Base-by-base conservation (phyloP, 2,888 invertebrate species). In the Myopa tessellatipennis region DNA sequence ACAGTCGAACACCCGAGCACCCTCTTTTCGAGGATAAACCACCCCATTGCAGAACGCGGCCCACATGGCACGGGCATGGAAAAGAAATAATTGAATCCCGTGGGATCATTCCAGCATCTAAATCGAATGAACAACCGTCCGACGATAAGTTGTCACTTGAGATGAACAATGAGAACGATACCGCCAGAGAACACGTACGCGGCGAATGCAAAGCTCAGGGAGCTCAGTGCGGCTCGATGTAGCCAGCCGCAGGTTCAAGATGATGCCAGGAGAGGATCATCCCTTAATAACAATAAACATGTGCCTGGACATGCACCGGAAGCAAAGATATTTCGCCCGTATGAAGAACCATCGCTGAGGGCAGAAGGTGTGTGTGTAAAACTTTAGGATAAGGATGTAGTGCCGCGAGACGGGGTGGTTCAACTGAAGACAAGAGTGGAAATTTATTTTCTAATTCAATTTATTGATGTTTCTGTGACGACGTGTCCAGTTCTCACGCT, bases 401-500 rank as follows among this genome's bases (percentile, higher is more conserved):
- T 45, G 45, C 10, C 3, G 55, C 3, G 34, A 12, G 2, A 26
- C 7, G 70, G 55, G 0, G 70, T n/a, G 34, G 38, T 67, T 67
- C 36, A 36, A 34, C 4, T 67, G 26, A 14, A n/a, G 55, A 52
- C n/a, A 26, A 72, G 34, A 36, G 55, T 67, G 58, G 67, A 50
- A 50, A 40, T 55, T 68, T 68, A 74, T 67, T 74, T 69, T 61
- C 38, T 75, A 75, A 75, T 69, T 75, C 34, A 75, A 75, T 75
- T 69, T 75, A 69, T 75, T 60, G 68, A 75, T 75, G 36, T 65
- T 6, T 16, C 34, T 38, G 12, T 18, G 14, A 26, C n/a, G 74
- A 67, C 68, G 55, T 69, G 75, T 75, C 75, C 75, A 75, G 60
- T 75, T 69, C 75, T 75, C 75, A 75, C 75, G 75, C 75, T 45